A percentile compares a stretch with the other conserved stretches of the same genome.
Conservation (phyloP, 2,113 vertebrate genomes). For the Poeciliopsis occidentalis region DNA sequence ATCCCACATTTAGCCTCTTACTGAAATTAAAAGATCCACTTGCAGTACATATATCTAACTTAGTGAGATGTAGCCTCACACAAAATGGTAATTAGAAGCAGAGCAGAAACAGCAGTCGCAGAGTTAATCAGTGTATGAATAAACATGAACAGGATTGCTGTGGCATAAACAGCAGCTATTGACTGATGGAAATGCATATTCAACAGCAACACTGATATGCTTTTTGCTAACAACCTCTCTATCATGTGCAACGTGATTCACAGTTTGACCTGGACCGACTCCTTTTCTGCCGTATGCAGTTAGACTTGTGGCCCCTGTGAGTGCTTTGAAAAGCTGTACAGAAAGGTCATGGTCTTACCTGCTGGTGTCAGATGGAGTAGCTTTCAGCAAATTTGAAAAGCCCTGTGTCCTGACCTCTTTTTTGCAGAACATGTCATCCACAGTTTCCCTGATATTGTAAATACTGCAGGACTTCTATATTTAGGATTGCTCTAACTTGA, state of each 20-base stretch:
- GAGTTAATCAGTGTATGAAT: conserved; percentile 61
- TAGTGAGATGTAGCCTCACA: conserved; percentile 34
- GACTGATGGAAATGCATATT: conserved; percentile 52
- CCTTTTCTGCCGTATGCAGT: conserved; percentile 17
- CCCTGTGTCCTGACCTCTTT: conserved; percentile 20
- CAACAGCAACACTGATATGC: conserved; percentile 34
- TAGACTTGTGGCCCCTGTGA: conserved; percentile 4
- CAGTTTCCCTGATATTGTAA: conserved; percentile 4
- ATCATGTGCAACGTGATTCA: conserved; percentile 23
- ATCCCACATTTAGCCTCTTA: conserved; percentile 19
- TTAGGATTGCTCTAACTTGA: not conserved
- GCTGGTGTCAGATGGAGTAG: conserved; percentile 4
- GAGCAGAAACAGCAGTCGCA: conserved; percentile 47
- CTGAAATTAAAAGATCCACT: conserved; percentile 29
- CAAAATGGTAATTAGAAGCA: conserved; percentile 58
- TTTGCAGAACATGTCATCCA: not conserved
- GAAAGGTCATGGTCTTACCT: conserved; percentile 32
- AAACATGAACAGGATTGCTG: conserved; percentile 54
- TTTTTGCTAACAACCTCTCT: conserved; percentile 45
- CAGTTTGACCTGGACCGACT: conserved; percentile 32
- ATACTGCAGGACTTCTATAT: not conserved
- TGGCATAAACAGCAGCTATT: conserved; percentile 47
- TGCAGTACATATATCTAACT: conserved; percentile 35
- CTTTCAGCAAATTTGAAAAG: conserved; percentile 29
- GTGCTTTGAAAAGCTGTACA: not conserved